Percentiles rank a stretch among this genome's conserved stretches.
phyloP scores from a whole-genome alignment of 2,113 vertebrate species.

The Pogonocichla stellata region DNA sequence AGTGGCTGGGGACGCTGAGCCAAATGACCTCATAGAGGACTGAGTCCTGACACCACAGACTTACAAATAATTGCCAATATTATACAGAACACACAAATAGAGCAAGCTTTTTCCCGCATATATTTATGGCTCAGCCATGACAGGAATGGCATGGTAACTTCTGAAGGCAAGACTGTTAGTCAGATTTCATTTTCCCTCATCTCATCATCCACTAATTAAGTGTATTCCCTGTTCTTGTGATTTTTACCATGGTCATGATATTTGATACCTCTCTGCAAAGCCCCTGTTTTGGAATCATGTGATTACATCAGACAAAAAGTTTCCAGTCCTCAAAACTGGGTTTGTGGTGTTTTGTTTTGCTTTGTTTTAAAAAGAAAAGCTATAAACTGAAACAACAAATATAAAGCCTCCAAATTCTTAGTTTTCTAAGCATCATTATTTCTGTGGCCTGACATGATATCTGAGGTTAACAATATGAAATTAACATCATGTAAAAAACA shows the following conservation, averaged over 20 bases:
- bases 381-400: conserved; percentile 3
- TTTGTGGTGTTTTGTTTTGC: background rate
- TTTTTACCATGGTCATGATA: conserved; percentile 9
- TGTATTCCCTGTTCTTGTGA: background rate
- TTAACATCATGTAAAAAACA: background rate
- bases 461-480: background rate
- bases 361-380: background rate
- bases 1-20: background rate
- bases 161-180: background rate
- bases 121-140: background rate
- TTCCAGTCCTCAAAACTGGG: background rate
- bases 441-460: background rate
- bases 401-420: background rate
- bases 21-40: conserved; percentile 31
- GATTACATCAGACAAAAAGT: conserved; percentile 2
- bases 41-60: background rate
- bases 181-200: background rate
- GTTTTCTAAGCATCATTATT: background rate
- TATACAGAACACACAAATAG: background rate
- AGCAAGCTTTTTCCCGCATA: background rate
- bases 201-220: background rate
- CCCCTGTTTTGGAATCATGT: background rate
- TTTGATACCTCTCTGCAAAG: background rate
- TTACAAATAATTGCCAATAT: background rate
- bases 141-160: background rate